Percentiles rank a stretch among this genome's conserved stretches.
Evolutionary conservation across 2,888 invertebrate species (phyloP).

Genomic region (Tetranychus piercei): DNA sequence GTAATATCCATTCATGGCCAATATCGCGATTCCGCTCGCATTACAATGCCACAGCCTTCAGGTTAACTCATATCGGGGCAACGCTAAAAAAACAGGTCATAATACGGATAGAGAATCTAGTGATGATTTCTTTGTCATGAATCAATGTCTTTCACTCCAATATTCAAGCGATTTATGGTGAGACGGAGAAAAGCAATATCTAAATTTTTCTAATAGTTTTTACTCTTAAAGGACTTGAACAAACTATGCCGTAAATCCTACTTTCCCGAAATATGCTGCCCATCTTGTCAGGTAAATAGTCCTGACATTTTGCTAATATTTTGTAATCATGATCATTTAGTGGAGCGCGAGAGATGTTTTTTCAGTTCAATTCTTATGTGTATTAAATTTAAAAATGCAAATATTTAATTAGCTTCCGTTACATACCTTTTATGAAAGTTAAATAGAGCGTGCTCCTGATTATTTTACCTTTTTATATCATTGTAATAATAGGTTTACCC

Average conservation of each 20-base stretch:
- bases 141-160: slow-evolving; percentile 8
- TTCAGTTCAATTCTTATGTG: no score
- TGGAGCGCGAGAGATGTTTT: not conserved
- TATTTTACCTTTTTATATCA: slow-evolving; percentile 43
- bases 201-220: slow-evolving; percentile 65
- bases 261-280: slow-evolving; percentile 71
- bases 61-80: no score
- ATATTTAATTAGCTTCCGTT: no score
- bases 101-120: not conserved
- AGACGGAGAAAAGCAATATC: slow-evolving; percentile 31
- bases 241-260: slow-evolving; percentile 90
- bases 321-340: no score
- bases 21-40: not conserved
- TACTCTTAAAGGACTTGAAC: slow-evolving; percentile 42
- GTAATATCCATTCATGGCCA: slow-evolving; percentile 3
- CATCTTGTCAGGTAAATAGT: slow-evolving; percentile 51
- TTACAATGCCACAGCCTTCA: no score
- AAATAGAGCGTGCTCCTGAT: slow-evolving; percentile 53
- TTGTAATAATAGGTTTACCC: slow-evolving; percentile 47
- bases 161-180: slow-evolving; percentile 4
- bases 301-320: no score
- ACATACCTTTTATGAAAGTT: no score
- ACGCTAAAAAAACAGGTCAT: not conserved
- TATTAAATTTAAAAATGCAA: no score
- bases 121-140: slow-evolving; percentile 10